Evolutionary conservation across 2,797 vertebrate species (phyloP), one percentile per base, ranked within the genome.

Genomic region (Phoebastria nigripes): DNA sequence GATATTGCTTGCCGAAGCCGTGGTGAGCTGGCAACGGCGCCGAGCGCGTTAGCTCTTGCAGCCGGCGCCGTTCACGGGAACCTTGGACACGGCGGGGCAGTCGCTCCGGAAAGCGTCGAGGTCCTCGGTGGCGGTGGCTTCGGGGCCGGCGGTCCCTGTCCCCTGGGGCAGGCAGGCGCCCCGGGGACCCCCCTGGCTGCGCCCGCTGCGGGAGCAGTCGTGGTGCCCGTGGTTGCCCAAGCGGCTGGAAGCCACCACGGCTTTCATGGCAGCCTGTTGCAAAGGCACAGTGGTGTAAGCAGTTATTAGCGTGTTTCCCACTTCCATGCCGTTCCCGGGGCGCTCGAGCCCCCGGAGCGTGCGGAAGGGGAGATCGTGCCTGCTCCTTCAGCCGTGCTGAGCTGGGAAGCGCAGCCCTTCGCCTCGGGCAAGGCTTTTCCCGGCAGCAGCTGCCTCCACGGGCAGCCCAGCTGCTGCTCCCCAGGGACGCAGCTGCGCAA

Each of bases 251-350:
- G 99, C 99, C 29, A 99, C 99, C 10, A 99, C 98, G 0, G 99
- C 99, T 93, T 99, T 99, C 98, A 99, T 98, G 77, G 98, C 99
- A 37, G 99, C 99, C 99, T 99, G 95, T 22, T 9, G 56, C 6
- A 51, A 33, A 78, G 54, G 39, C 54, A 54, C 8, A 37, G 44
- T 2, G 6, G 37, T 2, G 4, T 4, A 8, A 4, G n/a, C 2
- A 0, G 25, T 63, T 19, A 25, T 28, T 6, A 16, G 7, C 0
- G 0, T 7, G 2, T n/a, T 26, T 21, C 11, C 22, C 80, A 63
- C 12, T 25, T 12, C 3, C 0, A 6, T 5, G 20, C 18, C 2
- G 0, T 29, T 54, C 49, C 24, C 0, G 0, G 46, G 8, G 41
- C 2, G 1, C 62, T 49, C 0, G 1, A 79, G 41, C 28, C 54